Evolutionary conservation across 2,113 vertebrate species (phyloP), one percentile per base, ranked within the genome.

Genomic region (Pterocles burchelli): DNA sequence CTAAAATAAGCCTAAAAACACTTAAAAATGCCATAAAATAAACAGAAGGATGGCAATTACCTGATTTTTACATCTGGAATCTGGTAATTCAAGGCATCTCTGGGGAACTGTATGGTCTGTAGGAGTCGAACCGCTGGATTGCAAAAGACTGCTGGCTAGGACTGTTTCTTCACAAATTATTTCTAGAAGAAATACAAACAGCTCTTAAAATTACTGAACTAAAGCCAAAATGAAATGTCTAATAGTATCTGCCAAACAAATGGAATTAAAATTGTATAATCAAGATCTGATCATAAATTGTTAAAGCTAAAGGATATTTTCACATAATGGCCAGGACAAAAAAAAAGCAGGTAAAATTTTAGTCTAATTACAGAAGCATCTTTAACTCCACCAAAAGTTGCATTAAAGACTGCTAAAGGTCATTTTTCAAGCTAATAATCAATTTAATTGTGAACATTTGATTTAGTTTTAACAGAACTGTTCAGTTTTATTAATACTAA

Each of bases 61-160:
- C 98, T 98, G 98, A 89, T 90, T 97, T 59, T 98, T 95, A 96
- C 95, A 98, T 90, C 94, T 86, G 65, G 97, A 95, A 55, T 97
- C 96, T 95, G 96, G 76, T 93, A 95, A 97, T 95, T 98, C 96
- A 84, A 96, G 97, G 98, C 98, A 98, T 97, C 89, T 96, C 95
- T 93, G 97, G 97, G 97, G 96, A 98, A 98, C 94, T 98, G 98
- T 97, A 97, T 91, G 98, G 97, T 98, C 98, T 97, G 98, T 97
- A 81, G 97, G 98, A 97, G 98, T 98, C 97, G 84, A 97, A 97
- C 95, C 97, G 93, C 97, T 96, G 8, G 96, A 96, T 28, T 96
- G 97, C 8, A 97, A 97, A 78, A 96, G 78, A 95, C 96, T 98
- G 98, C 97, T 98, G 95, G 97, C 94, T 98, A 98, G 97, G 96